A percentile compares a stretch with the other conserved stretches of the same genome.
Conservation (phyloP, 2,888 invertebrate genomes). For the Drosophila paramelanica region DNA sequence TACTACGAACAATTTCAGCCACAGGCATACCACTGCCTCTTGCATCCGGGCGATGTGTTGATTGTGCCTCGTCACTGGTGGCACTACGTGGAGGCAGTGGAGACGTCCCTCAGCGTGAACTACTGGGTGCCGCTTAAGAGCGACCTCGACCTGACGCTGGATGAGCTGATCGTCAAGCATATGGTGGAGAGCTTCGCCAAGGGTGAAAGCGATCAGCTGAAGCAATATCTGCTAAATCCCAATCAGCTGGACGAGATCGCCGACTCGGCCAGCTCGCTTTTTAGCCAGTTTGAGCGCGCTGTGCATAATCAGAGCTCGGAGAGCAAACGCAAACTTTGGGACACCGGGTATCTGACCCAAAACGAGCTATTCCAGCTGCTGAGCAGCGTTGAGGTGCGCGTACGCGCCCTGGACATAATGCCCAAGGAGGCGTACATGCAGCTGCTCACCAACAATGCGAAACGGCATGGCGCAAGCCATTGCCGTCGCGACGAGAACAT, state of each 20-base stretch:
- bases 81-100: conserved; percentile 97
- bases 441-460: conserved; percentile 53
- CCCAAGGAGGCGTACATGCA: conserved; percentile 42
- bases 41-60: conserved; percentile 94
- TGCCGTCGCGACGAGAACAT: conserved; percentile 5
- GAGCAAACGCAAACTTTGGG: conserved; percentile 45
- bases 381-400: background rate
- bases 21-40: conserved; percentile 86
- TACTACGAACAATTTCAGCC: conserved; percentile 43
- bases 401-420: conserved; percentile 53
- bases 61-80: conserved; percentile 97
- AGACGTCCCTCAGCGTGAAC: conserved; percentile 89
- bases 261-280: conserved; percentile 44
- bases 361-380: conserved; percentile 23
- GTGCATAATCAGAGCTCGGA: conserved; percentile 33
- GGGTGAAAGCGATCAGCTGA: conserved; percentile 86
- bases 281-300: conserved; percentile 49
- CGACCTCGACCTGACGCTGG: conserved; percentile 80
- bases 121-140: conserved; percentile 89
- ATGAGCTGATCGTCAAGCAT: conserved; percentile 89
- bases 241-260: conserved; percentile 86
- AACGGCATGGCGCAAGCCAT: conserved; percentile 31
- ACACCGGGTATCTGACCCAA: conserved; percentile 47
- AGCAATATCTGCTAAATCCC: conserved; percentile 88
- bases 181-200: conserved; percentile 88